Conservation (phyloP, 2,113 vertebrate genomes). For the Tragulus kanchil region DNA sequence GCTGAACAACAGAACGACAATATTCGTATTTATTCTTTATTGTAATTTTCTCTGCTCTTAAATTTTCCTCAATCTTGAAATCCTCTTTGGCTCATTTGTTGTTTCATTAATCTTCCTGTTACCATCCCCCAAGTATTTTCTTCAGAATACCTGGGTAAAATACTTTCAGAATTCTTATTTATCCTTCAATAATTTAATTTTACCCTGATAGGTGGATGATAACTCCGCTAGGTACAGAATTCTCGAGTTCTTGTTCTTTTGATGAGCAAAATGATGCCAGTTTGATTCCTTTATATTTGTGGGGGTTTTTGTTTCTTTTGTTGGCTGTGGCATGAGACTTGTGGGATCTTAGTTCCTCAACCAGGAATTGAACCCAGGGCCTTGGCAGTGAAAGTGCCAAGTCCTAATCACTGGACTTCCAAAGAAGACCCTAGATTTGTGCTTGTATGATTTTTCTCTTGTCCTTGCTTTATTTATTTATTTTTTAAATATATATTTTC, state of each 20-base stretch:
- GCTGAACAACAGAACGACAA: neutral
- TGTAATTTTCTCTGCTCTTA: neutral
- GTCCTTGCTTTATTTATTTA: neutral
- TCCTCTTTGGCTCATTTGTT: neutral
- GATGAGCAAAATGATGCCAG: neutral
- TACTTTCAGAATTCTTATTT: neutral
- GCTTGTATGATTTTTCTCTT: neutral
- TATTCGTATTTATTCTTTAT: neutral
- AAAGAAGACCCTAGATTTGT: neutral
- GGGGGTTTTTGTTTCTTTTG: neutral
- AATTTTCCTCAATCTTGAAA: neutral
- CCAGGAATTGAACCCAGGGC: neutral
- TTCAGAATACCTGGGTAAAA: neutral
- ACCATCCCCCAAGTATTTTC: neutral
- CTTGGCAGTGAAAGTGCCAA: neutral
- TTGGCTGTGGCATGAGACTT: neutral
- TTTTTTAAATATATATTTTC: no score
- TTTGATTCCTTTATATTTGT: neutral
- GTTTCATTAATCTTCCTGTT: neutral
- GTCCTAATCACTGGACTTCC: neutral
- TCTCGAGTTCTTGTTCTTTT: neutral
- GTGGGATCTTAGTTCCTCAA: neutral
- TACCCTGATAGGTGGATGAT: neutral
- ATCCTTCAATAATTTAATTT: neutral
- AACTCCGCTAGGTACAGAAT: neutral